Evolutionary conservation across 2,113 vertebrate genomes (phyloP).

Genomic region (Echinops telfairi): DNA sequence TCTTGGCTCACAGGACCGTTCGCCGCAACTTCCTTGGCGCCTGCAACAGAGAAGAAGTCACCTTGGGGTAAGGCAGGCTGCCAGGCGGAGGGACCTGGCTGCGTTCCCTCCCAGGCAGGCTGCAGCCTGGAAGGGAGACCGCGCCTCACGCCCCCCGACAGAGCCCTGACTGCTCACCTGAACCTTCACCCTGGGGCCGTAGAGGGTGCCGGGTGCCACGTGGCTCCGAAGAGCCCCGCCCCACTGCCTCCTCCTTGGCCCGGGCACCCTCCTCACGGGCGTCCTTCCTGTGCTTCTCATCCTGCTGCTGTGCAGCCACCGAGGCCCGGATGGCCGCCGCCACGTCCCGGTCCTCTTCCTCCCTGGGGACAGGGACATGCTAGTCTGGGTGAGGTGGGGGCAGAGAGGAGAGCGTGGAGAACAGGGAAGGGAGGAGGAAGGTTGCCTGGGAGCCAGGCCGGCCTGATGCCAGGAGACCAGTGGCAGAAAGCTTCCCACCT

Average conservation of each 20-base stretch:
- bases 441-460: background rate
- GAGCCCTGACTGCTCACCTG: conserved; percentile 86
- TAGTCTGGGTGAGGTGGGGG: conserved; percentile 5
- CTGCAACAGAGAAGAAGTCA: conserved; percentile 57
- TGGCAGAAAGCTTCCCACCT: conserved; percentile 88
- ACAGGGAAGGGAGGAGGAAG: background rate
- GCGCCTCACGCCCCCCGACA: background rate
- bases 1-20: conserved; percentile 87
- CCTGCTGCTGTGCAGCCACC: conserved; percentile 89
- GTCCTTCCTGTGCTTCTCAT: conserved; percentile 88
- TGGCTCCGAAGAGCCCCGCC: conserved; percentile 83
- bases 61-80: background rate
- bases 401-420: background rate
- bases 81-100: no score
- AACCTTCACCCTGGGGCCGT: conserved; percentile 85
- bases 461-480: background rate
- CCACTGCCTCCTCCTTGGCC: conserved; percentile 88
- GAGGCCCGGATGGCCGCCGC: conserved; percentile 94
- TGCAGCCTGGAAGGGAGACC: no score
- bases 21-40: conserved; percentile 86
- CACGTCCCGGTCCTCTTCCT: conserved; percentile 95
- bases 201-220: conserved; percentile 78
- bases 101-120: no score
- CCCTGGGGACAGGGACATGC: conserved; percentile 85
- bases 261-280: conserved; percentile 87